Evolutionary conservation across 2,888 invertebrate species (phyloP).

Genomic region (Mesorhabditis sp.): DNA sequence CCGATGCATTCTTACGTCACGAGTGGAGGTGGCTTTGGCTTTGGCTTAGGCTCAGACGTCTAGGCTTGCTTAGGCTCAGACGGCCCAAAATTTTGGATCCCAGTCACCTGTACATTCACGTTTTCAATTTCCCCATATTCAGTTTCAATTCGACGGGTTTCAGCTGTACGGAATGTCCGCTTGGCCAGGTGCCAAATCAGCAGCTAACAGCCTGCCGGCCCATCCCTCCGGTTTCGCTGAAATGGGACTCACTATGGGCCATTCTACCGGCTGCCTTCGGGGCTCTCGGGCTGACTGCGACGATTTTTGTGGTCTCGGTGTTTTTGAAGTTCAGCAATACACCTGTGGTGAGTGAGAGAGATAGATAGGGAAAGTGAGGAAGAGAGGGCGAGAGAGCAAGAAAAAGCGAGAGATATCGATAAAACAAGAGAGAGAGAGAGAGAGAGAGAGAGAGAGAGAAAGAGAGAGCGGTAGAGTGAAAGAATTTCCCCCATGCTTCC

Average conservation of each 20-base stretch:
- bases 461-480: too few species aligned
- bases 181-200: conserved; percentile 68
- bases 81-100: not conserved
- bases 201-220: conserved; percentile 67
- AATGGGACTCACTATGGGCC: conserved; percentile 66
- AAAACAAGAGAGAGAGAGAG: too few species aligned
- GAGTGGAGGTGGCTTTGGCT: too few species aligned
- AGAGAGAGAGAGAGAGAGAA: too few species aligned
- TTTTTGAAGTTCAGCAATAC: conserved; percentile 69
- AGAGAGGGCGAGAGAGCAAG: too few species aligned
- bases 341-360: conserved; percentile 62
- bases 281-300: conserved; percentile 66
- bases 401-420: too few species aligned
- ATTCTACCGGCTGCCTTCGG: conserved; percentile 69
- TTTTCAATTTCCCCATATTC: not conserved
- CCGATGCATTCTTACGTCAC: too few species aligned
- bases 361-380: too few species aligned
- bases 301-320: conserved; percentile 68
- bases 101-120: not conserved
- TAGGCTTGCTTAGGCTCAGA: not conserved
- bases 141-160: conserved; percentile 14
- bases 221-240: conserved; percentile 65
- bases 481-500: not conserved
- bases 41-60: not conserved
- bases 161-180: conserved; percentile 68